Conservation (phyloP, 2,113 vertebrate genomes). For the Myocastor coypus region DNA sequence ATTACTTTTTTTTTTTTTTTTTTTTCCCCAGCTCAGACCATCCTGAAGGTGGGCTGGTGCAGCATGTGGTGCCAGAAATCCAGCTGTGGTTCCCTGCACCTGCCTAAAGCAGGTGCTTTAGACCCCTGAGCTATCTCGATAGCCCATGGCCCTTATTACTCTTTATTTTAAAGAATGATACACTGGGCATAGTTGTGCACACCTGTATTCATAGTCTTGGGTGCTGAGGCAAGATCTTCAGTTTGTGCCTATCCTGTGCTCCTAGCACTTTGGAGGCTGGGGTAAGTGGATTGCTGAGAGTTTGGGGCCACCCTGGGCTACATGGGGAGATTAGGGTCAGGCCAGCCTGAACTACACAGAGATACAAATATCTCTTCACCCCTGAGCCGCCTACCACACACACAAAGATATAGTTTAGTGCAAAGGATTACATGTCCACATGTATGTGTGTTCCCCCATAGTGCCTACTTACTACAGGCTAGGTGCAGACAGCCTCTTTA, state of each 20-base stretch:
- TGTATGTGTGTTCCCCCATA: not conserved
- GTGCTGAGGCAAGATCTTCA: not conserved
- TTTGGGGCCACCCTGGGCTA: not conserved
- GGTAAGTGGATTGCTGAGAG: not conserved
- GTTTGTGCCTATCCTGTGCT: not conserved
- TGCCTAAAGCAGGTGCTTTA: too few relatives aligned
- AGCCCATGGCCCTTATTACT: not conserved
- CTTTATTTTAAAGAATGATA: not conserved
- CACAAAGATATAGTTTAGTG: not conserved
- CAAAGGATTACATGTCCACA: not conserved
- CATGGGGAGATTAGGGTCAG: not conserved
- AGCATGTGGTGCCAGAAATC: too few relatives aligned
- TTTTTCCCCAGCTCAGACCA: too few relatives aligned
- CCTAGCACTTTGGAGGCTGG: not conserved
- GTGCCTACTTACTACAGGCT: not conserved
- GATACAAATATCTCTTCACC: too few relatives aligned
- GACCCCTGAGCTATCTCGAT: too few relatives aligned
- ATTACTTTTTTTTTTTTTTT: too few relatives aligned
- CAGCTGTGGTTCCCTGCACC: too few relatives aligned
- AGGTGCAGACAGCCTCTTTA: not conserved
- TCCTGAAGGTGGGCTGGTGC: too few relatives aligned
- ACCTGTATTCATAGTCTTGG: not conserved
- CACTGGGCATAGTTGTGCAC: not conserved
- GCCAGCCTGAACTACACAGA: not conserved
- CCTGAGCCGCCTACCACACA: not conserved